These are phyloP conservation scores for Rhinophrynus dorsalis DNA, from an alignment of 2,797 vertebrate species.

Conservation along the genomic window DNA sequence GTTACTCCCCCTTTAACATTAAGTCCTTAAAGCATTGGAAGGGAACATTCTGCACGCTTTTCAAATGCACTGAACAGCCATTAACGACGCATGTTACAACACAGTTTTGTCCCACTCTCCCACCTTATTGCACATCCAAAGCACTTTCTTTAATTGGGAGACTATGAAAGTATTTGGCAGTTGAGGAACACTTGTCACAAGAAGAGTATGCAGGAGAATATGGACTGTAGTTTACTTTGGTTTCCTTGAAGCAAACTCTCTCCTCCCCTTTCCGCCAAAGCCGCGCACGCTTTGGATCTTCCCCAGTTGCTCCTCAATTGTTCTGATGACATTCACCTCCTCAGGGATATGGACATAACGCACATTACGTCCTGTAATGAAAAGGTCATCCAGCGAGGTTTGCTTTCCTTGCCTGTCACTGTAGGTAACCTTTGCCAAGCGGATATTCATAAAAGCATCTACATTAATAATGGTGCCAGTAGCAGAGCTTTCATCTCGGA, in stretches of 20 bases:
- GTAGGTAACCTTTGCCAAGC: conserved; percentile 79
- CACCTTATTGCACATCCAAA: too few species aligned
- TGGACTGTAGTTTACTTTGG: conserved; percentile 50
- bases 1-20: too few species aligned
- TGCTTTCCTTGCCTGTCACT: conserved; percentile 72
- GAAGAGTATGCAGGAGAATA: too few species aligned
- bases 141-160: too few species aligned
- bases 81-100: too few species aligned
- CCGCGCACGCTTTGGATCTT: conserved; percentile 83
- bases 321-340: conserved; percentile 80
- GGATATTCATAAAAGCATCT: conserved; percentile 95
- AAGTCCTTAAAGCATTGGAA: too few species aligned
- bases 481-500: conserved; percentile 85
- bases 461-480: conserved; percentile 81
- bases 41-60: too few species aligned
- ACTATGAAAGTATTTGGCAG: too few species aligned
- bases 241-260: conserved; percentile 70
- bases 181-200: too few species aligned
- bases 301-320: conserved; percentile 82
- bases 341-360: conserved; percentile 94
- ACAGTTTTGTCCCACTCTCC: too few species aligned
- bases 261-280: conserved; percentile 80
- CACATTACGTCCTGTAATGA: conserved; percentile 86
- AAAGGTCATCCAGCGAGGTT: conserved; percentile 79
- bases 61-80: too few species aligned